These are phyloP conservation scores for Carcharodon carcharias DNA, from an alignment of 2,797 vertebrate genomes.

Conservation along the genomic window DNA sequence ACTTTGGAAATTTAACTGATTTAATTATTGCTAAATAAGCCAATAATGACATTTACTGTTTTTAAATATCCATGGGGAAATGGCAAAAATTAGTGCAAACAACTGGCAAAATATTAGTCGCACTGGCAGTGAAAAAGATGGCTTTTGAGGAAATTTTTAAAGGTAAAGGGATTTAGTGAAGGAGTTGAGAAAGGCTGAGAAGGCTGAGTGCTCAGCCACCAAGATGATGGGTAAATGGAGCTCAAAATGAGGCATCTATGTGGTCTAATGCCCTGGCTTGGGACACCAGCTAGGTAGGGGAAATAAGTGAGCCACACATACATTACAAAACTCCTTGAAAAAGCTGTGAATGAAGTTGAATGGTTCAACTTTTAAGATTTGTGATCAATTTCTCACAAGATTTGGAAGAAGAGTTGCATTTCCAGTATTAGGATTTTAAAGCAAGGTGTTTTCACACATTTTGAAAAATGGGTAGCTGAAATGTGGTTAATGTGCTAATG, in stretches of 20 bases:
- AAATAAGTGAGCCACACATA: neutral
- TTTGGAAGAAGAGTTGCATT: neutral
- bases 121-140: neutral
- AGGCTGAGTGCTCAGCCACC: neutral
- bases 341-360: neutral
- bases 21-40: neutral
- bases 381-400: neutral
- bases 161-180: neutral
- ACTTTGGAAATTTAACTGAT: neutral
- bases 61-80: neutral
- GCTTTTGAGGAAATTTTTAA: neutral
- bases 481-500: neutral
- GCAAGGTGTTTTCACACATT: neutral
- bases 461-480: neutral
- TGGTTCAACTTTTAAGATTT: neutral
- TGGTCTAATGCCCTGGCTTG: neutral
- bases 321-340: neutral
- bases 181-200: neutral
- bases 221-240: neutral
- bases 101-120: neutral
- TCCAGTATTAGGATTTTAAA: neutral
- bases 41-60: neutral
- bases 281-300: neutral
- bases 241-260: neutral
- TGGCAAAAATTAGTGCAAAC: neutral